Evolutionary conservation across 1,140 invertebrate genomes (phyloP), one percentile per base, ranked within the genome.

Genomic region (Xylocopa sonorina): DNA sequence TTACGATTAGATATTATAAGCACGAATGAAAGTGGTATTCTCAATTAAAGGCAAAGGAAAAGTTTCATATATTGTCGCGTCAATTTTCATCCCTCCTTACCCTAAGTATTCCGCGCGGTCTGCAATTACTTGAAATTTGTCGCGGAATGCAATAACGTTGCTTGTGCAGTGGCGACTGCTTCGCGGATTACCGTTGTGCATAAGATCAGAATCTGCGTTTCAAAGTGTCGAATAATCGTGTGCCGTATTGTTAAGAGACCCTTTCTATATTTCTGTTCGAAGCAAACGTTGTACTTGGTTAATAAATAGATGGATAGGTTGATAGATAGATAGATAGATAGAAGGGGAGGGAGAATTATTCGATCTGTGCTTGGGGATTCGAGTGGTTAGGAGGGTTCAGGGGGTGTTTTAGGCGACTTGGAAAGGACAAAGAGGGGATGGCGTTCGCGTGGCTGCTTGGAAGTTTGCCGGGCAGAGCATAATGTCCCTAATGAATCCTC

Each of bases 401-500:
- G 21, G 48, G 72, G 41, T 21, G 58, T 78, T 78, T 78, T 80
- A 43, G 53, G 55, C 29, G 67, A 67, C 51, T 68, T 76, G 18
- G 43, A 14, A 41, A n/a, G n/a, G n/a, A n/a, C n/a, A n/a, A n/a
- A 41, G 38, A 51, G 24, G 41, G 69, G 32, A 29, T 12, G 51
- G 57, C 27, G 64, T 67, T 86, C 63, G 80, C 68, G 79, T 76
- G 77, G 82, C 72, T 73, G 60, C 51, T 60, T 67, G 76, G 46
- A 85, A 86, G 83, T 85, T 85, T 60, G 57, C 66, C 66, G 64
- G 67, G 58, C 53, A 50, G 58, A 84, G 86, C 87, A 88, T 91
- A 91, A 90, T 91, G 90, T 90, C 85, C 67, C 86, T 91, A 92
- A 92, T 91, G 89, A 92, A 90, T 92, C 88, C 89, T 90, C 86